These are phyloP conservation scores for Horisme vitalbata DNA, from an alignment of 2,888 invertebrate species.

Conservation along the genomic window DNA sequence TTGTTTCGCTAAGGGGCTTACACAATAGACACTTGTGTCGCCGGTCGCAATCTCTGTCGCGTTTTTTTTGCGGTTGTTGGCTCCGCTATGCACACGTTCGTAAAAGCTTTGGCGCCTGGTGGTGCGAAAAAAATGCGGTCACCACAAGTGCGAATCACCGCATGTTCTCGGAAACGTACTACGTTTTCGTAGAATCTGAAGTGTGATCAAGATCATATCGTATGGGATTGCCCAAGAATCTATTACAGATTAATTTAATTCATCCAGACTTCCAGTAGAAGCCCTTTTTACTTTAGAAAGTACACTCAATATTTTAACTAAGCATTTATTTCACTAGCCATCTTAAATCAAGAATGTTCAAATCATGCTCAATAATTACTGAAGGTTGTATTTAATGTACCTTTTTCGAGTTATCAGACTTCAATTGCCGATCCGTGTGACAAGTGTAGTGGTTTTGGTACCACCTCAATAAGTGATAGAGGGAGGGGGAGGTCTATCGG, in stretches of 20 bases:
- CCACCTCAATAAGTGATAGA: too few species aligned
- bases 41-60: slow-evolving; percentile 45
- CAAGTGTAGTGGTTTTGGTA: too few species aligned
- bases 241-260: background rate
- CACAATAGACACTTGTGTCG: slow-evolving; percentile 61
- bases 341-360: too few species aligned
- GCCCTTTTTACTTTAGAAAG: too few species aligned
- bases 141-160: slow-evolving; percentile 67
- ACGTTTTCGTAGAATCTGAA: slow-evolving; percentile 58
- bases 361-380: too few species aligned
- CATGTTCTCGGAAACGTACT: slow-evolving; percentile 60
- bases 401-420: too few species aligned
- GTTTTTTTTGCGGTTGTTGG: slow-evolving; percentile 55
- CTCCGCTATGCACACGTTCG: slow-evolving; percentile 43
- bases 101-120: slow-evolving; percentile 78
- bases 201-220: slow-evolving; percentile 44
- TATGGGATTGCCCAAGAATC: slow-evolving; percentile 38
- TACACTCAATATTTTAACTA: too few species aligned
- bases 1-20: slow-evolving; percentile 64
- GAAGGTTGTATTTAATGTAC: too few species aligned
- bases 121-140: slow-evolving; percentile 56
- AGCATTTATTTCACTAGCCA: too few species aligned
- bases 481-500: too few species aligned
- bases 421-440: too few species aligned
- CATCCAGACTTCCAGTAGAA: too few species aligned